Evolutionary conservation across 1,140 invertebrate species (phyloP).

Genomic region (Drosophila rhopaloa): DNA sequence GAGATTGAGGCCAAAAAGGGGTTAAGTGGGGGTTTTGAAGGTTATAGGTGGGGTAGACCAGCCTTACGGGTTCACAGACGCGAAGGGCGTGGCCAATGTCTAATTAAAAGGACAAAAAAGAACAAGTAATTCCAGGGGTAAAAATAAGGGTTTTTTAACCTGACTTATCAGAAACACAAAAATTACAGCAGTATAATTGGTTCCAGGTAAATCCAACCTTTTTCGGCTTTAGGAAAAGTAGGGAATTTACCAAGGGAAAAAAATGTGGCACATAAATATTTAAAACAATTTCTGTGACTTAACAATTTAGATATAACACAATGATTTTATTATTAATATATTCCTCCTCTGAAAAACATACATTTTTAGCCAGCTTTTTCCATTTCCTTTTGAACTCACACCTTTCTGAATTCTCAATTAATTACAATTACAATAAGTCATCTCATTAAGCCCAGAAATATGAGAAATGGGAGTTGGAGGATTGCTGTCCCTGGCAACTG

Average conservation of each 20-base stretch:
- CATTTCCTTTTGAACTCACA: background rate
- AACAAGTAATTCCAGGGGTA: background rate
- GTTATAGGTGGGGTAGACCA: background rate
- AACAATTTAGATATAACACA: too few relatives aligned
- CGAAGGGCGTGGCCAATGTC: slow-evolving; percentile 50
- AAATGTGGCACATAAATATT: too few relatives aligned
- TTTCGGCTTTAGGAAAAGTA: too few relatives aligned
- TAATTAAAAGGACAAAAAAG: slow-evolving; percentile 61
- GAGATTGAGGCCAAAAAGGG: background rate
- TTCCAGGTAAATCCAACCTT: too few relatives aligned
- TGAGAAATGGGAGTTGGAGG: background rate
- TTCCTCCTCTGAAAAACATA: background rate
- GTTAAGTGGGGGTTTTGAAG: slow-evolving; percentile 2
- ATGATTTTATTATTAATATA: too few relatives aligned
- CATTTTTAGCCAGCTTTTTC: slow-evolving; percentile 2
- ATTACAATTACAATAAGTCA: slow-evolving; percentile 84
- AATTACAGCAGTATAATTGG: too few relatives aligned
- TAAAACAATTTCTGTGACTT: too few relatives aligned
- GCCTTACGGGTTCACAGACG: background rate
- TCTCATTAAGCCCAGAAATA: slow-evolving; percentile 71
- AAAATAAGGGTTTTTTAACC: background rate
- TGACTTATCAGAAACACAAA: background rate
- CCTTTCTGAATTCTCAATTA: slow-evolving; percentile 52
- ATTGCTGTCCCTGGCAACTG: slow-evolving; percentile 40
- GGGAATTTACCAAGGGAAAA: too few relatives aligned